Base-by-base conservation (phyloP, 2,888 invertebrate genomes). In the Tholera decimalis region DNA sequence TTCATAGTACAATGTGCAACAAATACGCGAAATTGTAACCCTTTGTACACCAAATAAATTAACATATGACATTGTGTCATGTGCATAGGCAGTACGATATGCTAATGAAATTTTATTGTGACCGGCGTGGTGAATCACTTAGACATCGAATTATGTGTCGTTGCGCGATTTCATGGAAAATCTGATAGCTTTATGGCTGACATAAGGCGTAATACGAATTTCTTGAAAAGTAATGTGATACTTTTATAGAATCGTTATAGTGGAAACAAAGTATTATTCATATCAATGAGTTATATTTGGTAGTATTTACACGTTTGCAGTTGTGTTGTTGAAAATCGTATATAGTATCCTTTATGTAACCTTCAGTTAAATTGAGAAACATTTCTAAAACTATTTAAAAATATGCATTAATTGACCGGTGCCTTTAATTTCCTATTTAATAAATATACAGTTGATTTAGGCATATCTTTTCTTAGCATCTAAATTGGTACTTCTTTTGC, bases 11-110 rank as follows among this genome's bases (percentile, higher is more conserved):
- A 93, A 92, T 90, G 92, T 88, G 91, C 73, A 84, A 92, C 93
- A 91, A 92, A 93, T 93, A 92, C 78, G 80, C 80, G 76, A 89
- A 92, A 92, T 91, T 85, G 89, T 88, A 90, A 90, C 88, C 84
- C 82, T 89, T 89, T 86, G 83, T 86, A 79, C 84, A 86, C 87
- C 87, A 91, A 89, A 91, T 88, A 89, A 82, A 93, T 93, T 92
- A 92, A 84, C 91, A 91, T 92, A 90, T 88, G 87, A 76, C 75
- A 85, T 83, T 82, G 72, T 83, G 78, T 79, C 77, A 75, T 85
- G 81, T 79, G 85, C 75, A 79, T 78, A 75, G 58, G 63, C 80
- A 73, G 76, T 80, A 72, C 74, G 74, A 79, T 87, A 90, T 89
- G 88, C 80, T 88, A 89, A 89, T 89, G 81, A 85, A 83, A 80